These are phyloP conservation scores for Chlorocebus sabaeus DNA, from an alignment of 2,113 vertebrate species.

Conservation along the genomic window DNA sequence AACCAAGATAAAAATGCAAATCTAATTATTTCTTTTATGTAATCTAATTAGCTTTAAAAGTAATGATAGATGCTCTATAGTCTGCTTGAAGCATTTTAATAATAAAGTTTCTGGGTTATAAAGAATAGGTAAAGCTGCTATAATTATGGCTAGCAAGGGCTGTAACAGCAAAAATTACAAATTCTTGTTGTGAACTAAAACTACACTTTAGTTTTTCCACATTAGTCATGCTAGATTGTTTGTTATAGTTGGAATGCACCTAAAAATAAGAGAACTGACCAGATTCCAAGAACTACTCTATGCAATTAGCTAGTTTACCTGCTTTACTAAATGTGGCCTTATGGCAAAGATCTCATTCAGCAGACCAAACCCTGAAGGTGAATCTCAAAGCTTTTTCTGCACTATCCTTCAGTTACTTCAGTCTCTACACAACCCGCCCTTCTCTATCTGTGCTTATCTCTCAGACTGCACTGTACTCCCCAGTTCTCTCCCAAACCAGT, in stretches of 20 bases:
- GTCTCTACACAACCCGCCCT: neutral
- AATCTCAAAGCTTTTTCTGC: neutral
- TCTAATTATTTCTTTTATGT: slow-evolving; percentile 89
- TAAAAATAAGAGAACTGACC: slow-evolving; percentile 4
- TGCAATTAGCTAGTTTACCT: neutral
- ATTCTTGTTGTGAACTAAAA: slow-evolving; percentile 67
- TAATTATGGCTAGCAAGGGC: slow-evolving; percentile 74
- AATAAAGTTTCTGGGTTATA: slow-evolving; percentile 82
- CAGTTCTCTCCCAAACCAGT: neutral
- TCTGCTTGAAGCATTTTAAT: slow-evolving; percentile 84
- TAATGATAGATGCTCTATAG: slow-evolving; percentile 83
- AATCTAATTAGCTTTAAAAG: slow-evolving; percentile 87
- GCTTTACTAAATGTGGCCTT: neutral
- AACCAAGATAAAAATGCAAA: slow-evolving; percentile 87
- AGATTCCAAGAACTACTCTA: neutral
- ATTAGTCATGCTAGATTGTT: slow-evolving; percentile 14
- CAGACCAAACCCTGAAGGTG: neutral
- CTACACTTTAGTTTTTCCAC: neutral
- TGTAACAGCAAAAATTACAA: slow-evolving; percentile 71
- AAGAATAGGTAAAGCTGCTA: slow-evolving; percentile 83
- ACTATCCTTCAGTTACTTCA: neutral
- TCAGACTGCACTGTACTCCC: neutral
- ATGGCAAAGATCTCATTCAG: neutral
- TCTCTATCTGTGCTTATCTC: neutral
- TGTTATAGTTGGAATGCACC: slow-evolving; percentile 20